Percentiles rank a stretch among this genome's conserved stretches.
Conservation (phyloP, 2,113 vertebrate species). For the Notarius lentiginosus region DNA sequence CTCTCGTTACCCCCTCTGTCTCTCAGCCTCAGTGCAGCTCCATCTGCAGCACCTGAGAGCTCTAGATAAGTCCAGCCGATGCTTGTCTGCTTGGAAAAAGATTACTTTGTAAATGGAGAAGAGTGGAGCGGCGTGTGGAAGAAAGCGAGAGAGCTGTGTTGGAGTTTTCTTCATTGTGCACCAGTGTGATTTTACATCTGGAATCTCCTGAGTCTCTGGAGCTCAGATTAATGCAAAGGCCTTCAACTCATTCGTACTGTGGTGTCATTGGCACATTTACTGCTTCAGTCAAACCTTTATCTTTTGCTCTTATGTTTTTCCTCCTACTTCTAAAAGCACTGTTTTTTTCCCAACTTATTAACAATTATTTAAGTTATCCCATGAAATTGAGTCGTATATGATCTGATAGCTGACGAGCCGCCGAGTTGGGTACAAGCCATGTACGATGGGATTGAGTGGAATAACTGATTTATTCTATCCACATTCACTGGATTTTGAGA, state of each 20-base stretch:
- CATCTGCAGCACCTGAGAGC: constrained; percentile 65
- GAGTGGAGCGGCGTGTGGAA: background rate
- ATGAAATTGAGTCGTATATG: too few species aligned
- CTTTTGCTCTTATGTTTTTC: constrained; percentile 6
- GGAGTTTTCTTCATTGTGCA: background rate
- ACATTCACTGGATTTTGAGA: too few species aligned
- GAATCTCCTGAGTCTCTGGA: background rate
- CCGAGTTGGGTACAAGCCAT: too few species aligned
- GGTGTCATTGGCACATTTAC: constrained; percentile 51
- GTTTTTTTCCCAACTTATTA: background rate
- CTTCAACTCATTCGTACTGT: constrained; percentile 22
- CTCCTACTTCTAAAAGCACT: background rate
- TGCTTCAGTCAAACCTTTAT: constrained; percentile 34
- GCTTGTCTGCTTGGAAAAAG: constrained; percentile 70
- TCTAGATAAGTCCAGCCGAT: constrained; percentile 70
- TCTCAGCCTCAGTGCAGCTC: constrained; percentile 36
- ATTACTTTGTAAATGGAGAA: constrained; percentile 67
- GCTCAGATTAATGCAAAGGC: constrained; percentile 22
- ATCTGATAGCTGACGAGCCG: too few species aligned
- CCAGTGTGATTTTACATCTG: background rate
- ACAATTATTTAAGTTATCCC: background rate
- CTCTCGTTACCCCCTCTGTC: background rate
- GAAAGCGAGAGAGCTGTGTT: constrained; percentile 1
- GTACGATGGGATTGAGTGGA: too few species aligned
- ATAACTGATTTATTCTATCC: too few species aligned